These are phyloP conservation scores for Malacoraja senta DNA, from an alignment of 2,797 vertebrate species.

Conservation along the genomic window DNA sequence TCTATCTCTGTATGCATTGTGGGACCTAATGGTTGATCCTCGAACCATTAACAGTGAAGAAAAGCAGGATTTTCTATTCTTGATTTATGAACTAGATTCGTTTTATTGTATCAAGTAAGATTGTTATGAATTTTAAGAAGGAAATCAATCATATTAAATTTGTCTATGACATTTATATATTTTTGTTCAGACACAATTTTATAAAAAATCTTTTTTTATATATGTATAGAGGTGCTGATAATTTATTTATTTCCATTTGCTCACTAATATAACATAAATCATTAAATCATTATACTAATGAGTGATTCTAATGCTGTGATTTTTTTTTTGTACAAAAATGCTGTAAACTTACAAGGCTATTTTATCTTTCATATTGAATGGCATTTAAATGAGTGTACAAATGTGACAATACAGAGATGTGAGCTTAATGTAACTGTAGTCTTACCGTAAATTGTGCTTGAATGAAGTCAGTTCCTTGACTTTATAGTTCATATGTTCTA, in stretches of 20 bases:
- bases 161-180: constrained; percentile 15
- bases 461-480: neutral
- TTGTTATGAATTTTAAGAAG: neutral
- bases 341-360: neutral
- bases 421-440: neutral
- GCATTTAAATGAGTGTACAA: constrained; percentile 12
- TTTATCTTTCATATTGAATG: constrained; percentile 35
- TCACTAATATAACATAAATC: neutral
- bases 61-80: neutral
- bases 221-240: constrained; percentile 10
- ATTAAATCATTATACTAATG: neutral
- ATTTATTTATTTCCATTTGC: constrained; percentile 9
- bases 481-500: too few relatives aligned
- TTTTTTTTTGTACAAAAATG: constrained; percentile 3
- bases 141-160: neutral
- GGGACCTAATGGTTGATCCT: neutral
- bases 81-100: neutral
- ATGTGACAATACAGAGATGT: constrained; percentile 13
- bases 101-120: neutral
- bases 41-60: neutral
- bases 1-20: neutral
- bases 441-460: constrained; percentile 5
- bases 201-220: constrained; percentile 7
- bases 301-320: neutral
- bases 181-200: constrained; percentile 30